Evolutionary conservation across 2,888 invertebrate genomes (phyloP).

Genomic region (Diachrysia chrysitis): DNA sequence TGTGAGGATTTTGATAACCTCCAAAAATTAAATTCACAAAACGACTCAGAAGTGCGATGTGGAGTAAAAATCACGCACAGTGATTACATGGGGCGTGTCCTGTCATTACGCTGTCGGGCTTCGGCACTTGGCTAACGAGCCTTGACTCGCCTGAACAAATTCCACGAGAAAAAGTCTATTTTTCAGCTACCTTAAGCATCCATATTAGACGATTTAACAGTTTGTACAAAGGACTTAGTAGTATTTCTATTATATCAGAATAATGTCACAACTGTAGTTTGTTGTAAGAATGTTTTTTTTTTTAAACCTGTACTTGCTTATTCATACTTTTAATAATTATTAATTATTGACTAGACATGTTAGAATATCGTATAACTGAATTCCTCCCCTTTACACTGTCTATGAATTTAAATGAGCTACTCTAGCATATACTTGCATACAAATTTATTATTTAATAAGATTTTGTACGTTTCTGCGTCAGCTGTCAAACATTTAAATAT

Average conservation of each 20-base stretch:
- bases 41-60: conserved; percentile 83
- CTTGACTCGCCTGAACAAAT: conserved; percentile 50
- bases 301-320: not conserved
- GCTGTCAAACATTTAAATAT: conserved; percentile 76
- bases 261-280: conserved; percentile 12
- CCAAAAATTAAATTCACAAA: conserved; percentile 79
- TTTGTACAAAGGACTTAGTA: conserved; percentile 11
- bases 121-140: conserved; percentile 74
- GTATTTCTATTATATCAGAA: conserved; percentile 11
- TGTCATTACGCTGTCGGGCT: conserved; percentile 81
- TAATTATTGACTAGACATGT: conserved; percentile 18
- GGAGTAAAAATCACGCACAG: conserved; percentile 79
- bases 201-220: conserved; percentile 13
- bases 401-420: conserved; percentile 14
- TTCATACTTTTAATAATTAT: conserved; percentile 6
- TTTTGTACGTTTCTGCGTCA: conserved; percentile 55
- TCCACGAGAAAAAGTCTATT: conserved; percentile 59
- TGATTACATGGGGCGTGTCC: conserved; percentile 81
- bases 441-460: conserved; percentile 46
- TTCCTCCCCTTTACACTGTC: not conserved
- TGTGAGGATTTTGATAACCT: conserved; percentile 80
- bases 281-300: conserved; percentile 8
- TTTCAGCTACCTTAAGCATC: conserved; percentile 53
- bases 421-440: conserved; percentile 10
- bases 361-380: conserved; percentile 4